phyloP scores from a whole-genome alignment of 92 coral and sea anemone species.

The Parazoanthus atlanticus region DNA sequence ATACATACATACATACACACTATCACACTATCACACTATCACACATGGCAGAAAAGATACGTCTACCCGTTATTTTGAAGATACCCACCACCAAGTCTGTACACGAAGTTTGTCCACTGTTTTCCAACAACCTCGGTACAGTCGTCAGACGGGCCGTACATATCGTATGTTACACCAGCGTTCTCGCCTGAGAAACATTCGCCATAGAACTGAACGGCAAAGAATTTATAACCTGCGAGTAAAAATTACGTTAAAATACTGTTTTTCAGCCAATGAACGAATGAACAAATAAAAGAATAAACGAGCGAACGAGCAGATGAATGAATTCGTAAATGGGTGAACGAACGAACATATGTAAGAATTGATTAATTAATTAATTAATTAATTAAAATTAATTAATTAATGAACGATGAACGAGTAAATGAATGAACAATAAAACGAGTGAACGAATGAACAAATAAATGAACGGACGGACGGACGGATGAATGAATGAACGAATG shows the following conservation, averaged over 20 bases:
- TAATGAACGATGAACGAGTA: too few species aligned
- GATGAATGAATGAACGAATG: too few species aligned
- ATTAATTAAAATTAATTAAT: too few species aligned
- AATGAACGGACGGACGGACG: too few species aligned
- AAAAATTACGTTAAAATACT: too few species aligned
- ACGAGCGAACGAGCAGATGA: neutral
- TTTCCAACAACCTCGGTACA: slow-evolving; percentile 43
- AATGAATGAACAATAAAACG: too few species aligned
- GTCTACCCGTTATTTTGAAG: neutral
- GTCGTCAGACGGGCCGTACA: slow-evolving; percentile 44
- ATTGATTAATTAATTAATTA: too few species aligned
- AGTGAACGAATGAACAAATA: too few species aligned
- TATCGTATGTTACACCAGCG: slow-evolving; percentile 28
- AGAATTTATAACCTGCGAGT: slow-evolving; percentile 40
- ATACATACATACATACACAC: neutral
- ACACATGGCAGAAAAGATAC: too few species aligned
- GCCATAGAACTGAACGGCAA: slow-evolving; percentile 57
- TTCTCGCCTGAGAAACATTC: slow-evolving; percentile 57
- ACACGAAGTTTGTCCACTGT: slow-evolving; percentile 50
- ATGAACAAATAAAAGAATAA: too few species aligned
- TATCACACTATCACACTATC: too few species aligned
- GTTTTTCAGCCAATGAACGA: too few species aligned
- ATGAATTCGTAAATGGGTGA: neutral
- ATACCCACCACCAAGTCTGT: slow-evolving; percentile 29
- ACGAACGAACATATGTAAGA: neutral